phyloP scores from a whole-genome alignment of 2,797 vertebrate genomes.

The Malacoraja senta region DNA sequence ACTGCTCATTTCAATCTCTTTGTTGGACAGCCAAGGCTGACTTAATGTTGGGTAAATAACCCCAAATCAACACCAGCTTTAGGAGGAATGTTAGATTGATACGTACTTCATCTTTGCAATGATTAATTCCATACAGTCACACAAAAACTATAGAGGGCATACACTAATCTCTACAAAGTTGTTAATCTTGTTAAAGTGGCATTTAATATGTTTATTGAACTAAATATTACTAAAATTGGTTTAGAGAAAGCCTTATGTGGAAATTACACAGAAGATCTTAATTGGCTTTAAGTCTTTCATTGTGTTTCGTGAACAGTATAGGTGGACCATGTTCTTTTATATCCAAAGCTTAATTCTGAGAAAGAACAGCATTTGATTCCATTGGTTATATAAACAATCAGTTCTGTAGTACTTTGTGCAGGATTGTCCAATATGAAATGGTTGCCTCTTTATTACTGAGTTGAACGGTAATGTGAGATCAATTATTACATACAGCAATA shows the following conservation, averaged over 20 bases:
- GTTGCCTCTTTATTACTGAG: not conserved
- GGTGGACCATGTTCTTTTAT: not conserved
- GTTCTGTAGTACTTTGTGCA: not conserved
- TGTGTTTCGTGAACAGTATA: not conserved
- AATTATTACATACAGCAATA: not conserved
- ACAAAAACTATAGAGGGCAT: not conserved
- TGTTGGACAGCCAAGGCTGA: slow-evolving; percentile 42
- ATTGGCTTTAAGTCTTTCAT: not conserved
- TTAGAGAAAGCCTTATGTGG: not conserved
- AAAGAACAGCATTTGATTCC: not conserved
- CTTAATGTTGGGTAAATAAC: slow-evolving; percentile 43
- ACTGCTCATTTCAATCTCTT: slow-evolving; percentile 44
- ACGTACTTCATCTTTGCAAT: slow-evolving; percentile 38
- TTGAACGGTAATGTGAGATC: not conserved
- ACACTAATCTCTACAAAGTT: not conserved
- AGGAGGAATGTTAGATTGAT: slow-evolving; percentile 41
- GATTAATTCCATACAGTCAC: slow-evolving; percentile 41
- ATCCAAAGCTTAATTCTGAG: not conserved
- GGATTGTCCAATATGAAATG: not conserved
- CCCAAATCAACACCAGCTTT: slow-evolving; percentile 44
- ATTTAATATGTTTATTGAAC: slow-evolving; percentile 14
- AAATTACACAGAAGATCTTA: not conserved
- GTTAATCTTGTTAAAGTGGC: slow-evolving; percentile 11
- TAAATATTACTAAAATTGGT: not conserved
- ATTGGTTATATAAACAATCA: not conserved